Conservation (phyloP, 1,140 invertebrate genomes). For the Diplogasteroides magnus region DNA sequence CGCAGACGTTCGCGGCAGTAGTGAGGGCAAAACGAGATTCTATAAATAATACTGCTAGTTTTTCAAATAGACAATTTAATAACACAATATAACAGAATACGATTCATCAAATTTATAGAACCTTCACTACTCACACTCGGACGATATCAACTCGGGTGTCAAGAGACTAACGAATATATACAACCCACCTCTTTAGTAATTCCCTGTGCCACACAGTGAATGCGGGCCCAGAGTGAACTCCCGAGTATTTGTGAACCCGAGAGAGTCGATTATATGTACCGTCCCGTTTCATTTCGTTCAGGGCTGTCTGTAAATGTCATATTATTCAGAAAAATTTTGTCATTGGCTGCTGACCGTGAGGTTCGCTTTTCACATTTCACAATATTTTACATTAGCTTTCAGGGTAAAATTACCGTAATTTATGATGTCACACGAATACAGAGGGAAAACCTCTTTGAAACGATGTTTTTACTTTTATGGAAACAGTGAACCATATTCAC, state of each 20-base stretch:
- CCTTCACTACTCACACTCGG: slow-evolving; percentile 12
- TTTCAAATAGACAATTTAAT: no score
- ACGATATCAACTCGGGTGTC: slow-evolving; percentile 14
- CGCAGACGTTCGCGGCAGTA: neutral
- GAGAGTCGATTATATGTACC: slow-evolving; percentile 16
- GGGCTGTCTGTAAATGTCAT: slow-evolving; percentile 17
- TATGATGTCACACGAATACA: no score
- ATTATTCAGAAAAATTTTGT: neutral
- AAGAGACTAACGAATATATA: neutral
- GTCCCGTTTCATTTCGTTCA: slow-evolving; percentile 46
- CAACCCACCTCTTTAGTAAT: neutral
- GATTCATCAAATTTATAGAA: neutral
- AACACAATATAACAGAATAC: no score
- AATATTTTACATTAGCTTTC: no score
- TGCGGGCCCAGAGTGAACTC: slow-evolving; percentile 18
- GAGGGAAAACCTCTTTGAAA: no score
- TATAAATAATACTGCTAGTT: neutral
- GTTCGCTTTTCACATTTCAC: no score
- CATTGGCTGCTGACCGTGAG: no score
- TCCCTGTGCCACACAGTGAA: slow-evolving; percentile 13
- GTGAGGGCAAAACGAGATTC: neutral
- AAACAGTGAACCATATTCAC: no score
- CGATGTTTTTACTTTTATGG: no score
- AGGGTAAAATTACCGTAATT: no score
- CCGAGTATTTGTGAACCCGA: slow-evolving; percentile 27